Base-by-base conservation (phyloP, 1,140 invertebrate species). In the Homarus americanus region DNA sequence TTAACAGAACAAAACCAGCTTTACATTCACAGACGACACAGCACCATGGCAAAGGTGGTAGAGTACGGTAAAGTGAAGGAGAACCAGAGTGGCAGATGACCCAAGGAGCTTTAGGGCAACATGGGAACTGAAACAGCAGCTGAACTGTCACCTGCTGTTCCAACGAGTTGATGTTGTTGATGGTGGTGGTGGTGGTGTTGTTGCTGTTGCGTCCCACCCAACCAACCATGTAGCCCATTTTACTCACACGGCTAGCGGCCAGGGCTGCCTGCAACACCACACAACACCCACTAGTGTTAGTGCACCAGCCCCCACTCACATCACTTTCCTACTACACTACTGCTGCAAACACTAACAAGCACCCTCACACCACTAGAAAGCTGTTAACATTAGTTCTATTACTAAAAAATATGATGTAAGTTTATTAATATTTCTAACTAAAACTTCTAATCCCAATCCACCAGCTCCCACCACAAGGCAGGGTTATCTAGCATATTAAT, bases 201-300 rank as follows among this genome's bases (percentile, higher is more conserved):
- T 82, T 82, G 88, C 88, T 78, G 88, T 90, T 84, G 88, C 80
- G 88, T 90, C 88, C 88, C 88, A 90, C 80, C 88, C 87, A 90
- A 90, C 88, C 88, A 90, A 83, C 88, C 88, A 90, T 90, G 88
- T 90, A 90, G 88, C 88, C 88, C 88, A 90, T 90, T 90, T 90
- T 90, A 90, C 88, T 90, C 88, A 90, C 79, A 83, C 88, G 88
- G 80, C 80, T 90, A 90, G 88, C 88, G 88, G 88, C 88, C 88
- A 90, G 88, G 80, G 88, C 88, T 90, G 88, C 88, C 88, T 90
- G 88, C 88, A 90, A 90, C 88, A 90, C 88, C 88, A 90, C 88
- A 90, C 88, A 90, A 90, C 88, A 90, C 88, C 88, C 66, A 76
- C 88, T 84, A 58, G 79, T 90, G 88, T 83, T 83, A 90, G 80